These are phyloP conservation scores for Caenorhabditis briggsae DNA, from an alignment of 1,140 invertebrate species.

Conservation along the genomic window DNA sequence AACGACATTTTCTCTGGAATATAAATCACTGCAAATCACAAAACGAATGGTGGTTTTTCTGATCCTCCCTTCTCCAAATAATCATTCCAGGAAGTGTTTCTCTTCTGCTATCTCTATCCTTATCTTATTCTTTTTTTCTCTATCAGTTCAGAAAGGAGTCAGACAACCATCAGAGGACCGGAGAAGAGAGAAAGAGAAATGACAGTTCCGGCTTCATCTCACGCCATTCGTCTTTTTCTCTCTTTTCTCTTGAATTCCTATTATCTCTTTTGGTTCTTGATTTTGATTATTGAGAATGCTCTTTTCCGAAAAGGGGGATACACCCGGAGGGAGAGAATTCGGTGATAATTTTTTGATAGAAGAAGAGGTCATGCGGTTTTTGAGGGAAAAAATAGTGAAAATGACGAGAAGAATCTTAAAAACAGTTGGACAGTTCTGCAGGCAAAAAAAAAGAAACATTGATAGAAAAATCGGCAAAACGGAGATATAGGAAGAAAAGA, in stretches of 20 bases:
- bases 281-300: not conserved
- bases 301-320: not conserved
- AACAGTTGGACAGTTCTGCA: not conserved
- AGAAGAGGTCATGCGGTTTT: slow-evolving; percentile 38
- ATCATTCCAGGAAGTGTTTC: slow-evolving; percentile 37
- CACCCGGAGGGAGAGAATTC: slow-evolving; percentile 15
- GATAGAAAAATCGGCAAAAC: not conserved
- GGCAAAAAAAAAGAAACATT: not conserved
- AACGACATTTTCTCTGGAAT: too few relatives aligned
- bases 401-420: slow-evolving; percentile 4
- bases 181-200: not conserved
- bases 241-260: not conserved
- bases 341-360: slow-evolving; percentile 33
- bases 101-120: not conserved
- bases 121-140: not conserved
- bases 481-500: too few relatives aligned
- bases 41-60: not conserved
- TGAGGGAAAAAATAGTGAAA: slow-evolving; percentile 25
- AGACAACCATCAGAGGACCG: not conserved
- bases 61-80: not conserved
- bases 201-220: slow-evolving; percentile 52
- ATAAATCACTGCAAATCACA: too few relatives aligned
- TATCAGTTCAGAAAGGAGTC: slow-evolving; percentile 22
- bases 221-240: slow-evolving; percentile 34
- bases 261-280: not conserved